phyloP scores from a whole-genome alignment of 2,113 vertebrate genomes.

The Trichomycterus rosablanca region DNA sequence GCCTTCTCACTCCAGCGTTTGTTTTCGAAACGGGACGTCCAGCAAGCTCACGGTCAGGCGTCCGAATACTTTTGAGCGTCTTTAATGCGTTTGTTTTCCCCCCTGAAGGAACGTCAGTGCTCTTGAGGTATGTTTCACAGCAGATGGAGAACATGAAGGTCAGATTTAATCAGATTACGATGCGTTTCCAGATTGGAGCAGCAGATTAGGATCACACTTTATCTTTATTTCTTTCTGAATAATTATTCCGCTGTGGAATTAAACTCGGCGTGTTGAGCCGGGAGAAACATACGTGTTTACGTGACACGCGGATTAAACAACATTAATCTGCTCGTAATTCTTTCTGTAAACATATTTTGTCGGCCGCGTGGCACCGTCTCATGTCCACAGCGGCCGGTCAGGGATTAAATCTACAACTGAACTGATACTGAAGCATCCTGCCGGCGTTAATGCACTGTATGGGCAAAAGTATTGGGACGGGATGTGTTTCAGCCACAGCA shows the following conservation, averaged over 20 bases:
- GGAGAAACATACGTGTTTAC: slow-evolving; percentile 57
- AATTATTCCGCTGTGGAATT: slow-evolving; percentile 69
- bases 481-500: no score
- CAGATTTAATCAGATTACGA: slow-evolving; percentile 70
- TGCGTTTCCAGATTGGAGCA: slow-evolving; percentile 65
- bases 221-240: slow-evolving; percentile 64
- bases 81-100: slow-evolving; percentile 59
- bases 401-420: no score
- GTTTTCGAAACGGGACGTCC: no score
- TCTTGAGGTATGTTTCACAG: slow-evolving; percentile 59
- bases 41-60: no score
- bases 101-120: slow-evolving; percentile 54
- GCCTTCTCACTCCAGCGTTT: no score
- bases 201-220: slow-evolving; percentile 65
- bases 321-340: slow-evolving; percentile 25
- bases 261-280: slow-evolving; percentile 66
- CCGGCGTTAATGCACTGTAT: no score
- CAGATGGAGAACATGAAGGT: slow-evolving; percentile 62
- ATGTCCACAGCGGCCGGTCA: no score
- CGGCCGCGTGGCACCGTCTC: no score
- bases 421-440: no score
- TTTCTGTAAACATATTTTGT: slow-evolving; percentile 38
- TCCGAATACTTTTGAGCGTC: no score
- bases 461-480: no score
- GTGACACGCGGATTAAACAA: slow-evolving; percentile 53